Evolutionary conservation across 92 coral and sea anemone species (phyloP).

Genomic region (Phenganax subtilis): DNA sequence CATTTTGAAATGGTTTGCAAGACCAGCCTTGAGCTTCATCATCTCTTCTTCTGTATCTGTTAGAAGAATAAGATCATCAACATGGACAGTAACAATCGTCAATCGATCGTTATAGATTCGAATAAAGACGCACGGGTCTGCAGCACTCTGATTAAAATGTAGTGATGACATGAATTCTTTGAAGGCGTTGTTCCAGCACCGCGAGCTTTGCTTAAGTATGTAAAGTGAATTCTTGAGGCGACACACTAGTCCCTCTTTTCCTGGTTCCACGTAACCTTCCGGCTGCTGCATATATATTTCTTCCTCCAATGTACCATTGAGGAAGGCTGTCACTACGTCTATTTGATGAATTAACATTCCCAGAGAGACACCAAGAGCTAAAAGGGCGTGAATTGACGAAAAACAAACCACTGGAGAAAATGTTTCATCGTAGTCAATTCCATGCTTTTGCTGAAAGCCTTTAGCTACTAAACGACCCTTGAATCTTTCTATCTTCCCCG

Average conservation of each 20-base stretch:
- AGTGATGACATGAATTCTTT: slow-evolving; percentile 29
- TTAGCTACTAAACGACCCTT: slow-evolving; percentile 9
- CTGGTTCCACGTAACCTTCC: slow-evolving; percentile 46
- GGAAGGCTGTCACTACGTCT: not conserved
- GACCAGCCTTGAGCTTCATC: not conserved
- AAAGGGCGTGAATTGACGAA: not conserved
- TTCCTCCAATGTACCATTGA: not conserved
- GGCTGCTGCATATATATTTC: slow-evolving; percentile 41
- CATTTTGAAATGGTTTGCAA: slow-evolving; percentile 7
- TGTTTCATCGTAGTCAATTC: slow-evolving; percentile 21
- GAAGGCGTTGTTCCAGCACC: slow-evolving; percentile 55
- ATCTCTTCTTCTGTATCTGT: slow-evolving; percentile 7
- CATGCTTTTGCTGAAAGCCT: not conserved
- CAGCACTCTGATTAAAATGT: slow-evolving; percentile 14
- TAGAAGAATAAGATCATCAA: slow-evolving; percentile 9
- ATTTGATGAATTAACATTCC: slow-evolving; percentile 7
- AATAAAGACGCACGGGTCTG: slow-evolving; percentile 24
- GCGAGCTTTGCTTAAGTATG: slow-evolving; percentile 50
- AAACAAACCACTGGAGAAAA: slow-evolving; percentile 14
- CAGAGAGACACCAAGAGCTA: slow-evolving; percentile 19
- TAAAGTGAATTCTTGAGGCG: slow-evolving; percentile 49
- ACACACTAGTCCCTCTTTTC: slow-evolving; percentile 46
- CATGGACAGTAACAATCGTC: not conserved
- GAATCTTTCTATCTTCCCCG: not conserved
- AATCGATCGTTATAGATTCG: not conserved